Base-by-base conservation (phyloP, 1,140 invertebrate genomes). In the Sitobion miscanthi region DNA sequence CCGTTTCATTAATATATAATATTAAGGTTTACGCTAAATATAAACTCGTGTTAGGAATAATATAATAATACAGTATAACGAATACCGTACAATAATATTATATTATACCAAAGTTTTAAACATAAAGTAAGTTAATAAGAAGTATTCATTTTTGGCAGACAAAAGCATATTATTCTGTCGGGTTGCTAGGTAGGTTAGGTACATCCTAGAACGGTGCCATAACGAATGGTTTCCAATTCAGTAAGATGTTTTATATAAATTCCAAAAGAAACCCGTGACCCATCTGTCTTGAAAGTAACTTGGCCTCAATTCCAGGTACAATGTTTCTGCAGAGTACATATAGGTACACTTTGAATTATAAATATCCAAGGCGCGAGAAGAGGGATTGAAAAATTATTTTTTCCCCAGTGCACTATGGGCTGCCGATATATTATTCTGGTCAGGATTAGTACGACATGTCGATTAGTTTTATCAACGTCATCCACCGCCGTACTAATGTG, bases 391-490 rank as follows among this genome's bases (percentile, higher is more conserved):
- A n/a, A 77, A 77, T 77, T n/a, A n/a, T 77, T n/a, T 17, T 69
- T 77, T n/a, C 21, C n/a, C n/a, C 5, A 17, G 30, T 17, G 62
- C 17, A 77, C n/a, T 77, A 77, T 77, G 62, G 62, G 14, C 14
- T 77, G 62, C n/a, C 62, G n/a, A 77, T 77, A 77, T 77, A 77
- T 77, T 77, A 77, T 77, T 77, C 62, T n/a, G 62, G 62, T 77
- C n/a, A 77, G 62, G 62, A 77, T 77, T 77, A 69, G 14, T n/a
- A 77, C 62, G 62, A 77, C 62, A n/a, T 77, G 62, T 77, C 62
- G 62, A 77, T 77, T 77, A 77, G n/a, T 77, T 77, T 77, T 77
- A 30, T 77, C 62, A 35, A 77, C n/a, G 14, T 77, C 30, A 77
- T n/a, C 30, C 62, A 77, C 62, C n/a, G 62, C n/a, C 62, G 5